Evolutionary conservation across 2,888 invertebrate genomes (phyloP).

Genomic region (Lamproptera curius): DNA sequence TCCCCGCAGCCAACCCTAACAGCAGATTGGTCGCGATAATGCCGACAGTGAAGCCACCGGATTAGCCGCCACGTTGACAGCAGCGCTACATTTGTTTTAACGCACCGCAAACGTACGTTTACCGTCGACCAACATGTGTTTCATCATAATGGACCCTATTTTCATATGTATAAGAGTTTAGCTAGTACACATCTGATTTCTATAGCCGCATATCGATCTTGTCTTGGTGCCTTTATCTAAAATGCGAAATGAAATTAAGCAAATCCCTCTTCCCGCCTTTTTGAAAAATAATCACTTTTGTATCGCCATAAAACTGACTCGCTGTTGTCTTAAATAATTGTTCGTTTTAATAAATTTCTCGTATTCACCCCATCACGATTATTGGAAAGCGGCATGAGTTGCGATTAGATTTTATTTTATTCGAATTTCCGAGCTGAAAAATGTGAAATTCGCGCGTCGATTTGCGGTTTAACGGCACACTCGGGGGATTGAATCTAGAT

Average conservation of each 20-base stretch:
- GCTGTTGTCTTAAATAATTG: neutral
- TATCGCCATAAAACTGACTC: constrained; percentile 1
- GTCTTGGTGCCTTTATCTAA: constrained; percentile 1
- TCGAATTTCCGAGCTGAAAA: too few relatives aligned
- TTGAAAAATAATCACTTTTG: constrained; percentile 7
- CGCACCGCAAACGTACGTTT: constrained; percentile 22
- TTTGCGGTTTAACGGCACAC: too few relatives aligned
- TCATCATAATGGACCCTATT: constrained; percentile 1
- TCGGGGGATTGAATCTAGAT: neutral
- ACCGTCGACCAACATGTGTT: constrained; percentile 10
- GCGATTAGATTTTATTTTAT: too few relatives aligned
- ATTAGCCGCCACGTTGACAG: constrained; percentile 41
- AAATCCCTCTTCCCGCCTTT: too few relatives aligned
- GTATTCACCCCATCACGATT: too few relatives aligned
- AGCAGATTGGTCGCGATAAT: constrained; percentile 33
- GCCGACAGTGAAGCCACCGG: constrained; percentile 38
- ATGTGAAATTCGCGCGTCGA: too few relatives aligned
- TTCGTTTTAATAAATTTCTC: too few relatives aligned
- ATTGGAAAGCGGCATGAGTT: too few relatives aligned
- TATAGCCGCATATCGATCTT: too few relatives aligned
- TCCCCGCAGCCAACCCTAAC: constrained; percentile 24
- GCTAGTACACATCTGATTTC: neutral
- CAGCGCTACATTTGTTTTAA: constrained; percentile 37
- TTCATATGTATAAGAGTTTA: neutral
- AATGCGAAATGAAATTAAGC: constrained; percentile 9